Base-by-base conservation (phyloP, 1,140 invertebrate species). In the Platyscapa corneri region DNA sequence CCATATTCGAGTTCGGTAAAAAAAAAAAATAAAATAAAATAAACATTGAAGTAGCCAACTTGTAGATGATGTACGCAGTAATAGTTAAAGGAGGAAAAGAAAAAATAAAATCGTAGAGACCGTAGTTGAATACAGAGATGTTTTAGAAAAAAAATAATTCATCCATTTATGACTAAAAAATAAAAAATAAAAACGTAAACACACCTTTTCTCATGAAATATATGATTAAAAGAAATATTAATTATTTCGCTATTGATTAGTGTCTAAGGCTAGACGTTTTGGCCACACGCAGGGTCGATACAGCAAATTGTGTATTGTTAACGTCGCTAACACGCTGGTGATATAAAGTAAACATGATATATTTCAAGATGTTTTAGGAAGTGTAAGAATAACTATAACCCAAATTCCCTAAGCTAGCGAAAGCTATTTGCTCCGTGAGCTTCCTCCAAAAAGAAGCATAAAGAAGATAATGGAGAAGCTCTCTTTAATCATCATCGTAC, bases 191-290 rank as follows among this genome's bases (percentile, higher is more conserved):
- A 5, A 77, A 39, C 27, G 56, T 67, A 86, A 67, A 84, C 42
- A 81, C 67, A 82, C 56, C 56, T 67, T 74, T 60, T 75, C 49
- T 81, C 49, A 32, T 82, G 67, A 64, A 67, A 46, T 78, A 82
- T 82, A 82, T 82, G 30, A 72, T 27, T 84, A 82, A 65, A 79
- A 64, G 46, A 74, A 80, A 85, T 85, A 80, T 74, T 85, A 85
- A 85, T 86, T 77, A 86, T 70, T 77, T 86, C 72, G 76, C 88
- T 90, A 92, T 91, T 92, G 90, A 91, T 91, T 92, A 92, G 90
- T 90, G 83, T 90, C 88, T 89, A 92, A 90, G 89, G 86, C 78
- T 88, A 86, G n/a, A 75, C 30, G 32, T 87, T 67, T 87, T 0
- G 75, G 70, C 75, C 85, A 37, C 46, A 49, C 34, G 80, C 46